A percentile compares a stretch with the other conserved stretches of the same genome.
These are phyloP conservation scores for Dryobotodes eremita DNA, from an alignment of 2,888 invertebrate species.

Conservation along the genomic window DNA sequence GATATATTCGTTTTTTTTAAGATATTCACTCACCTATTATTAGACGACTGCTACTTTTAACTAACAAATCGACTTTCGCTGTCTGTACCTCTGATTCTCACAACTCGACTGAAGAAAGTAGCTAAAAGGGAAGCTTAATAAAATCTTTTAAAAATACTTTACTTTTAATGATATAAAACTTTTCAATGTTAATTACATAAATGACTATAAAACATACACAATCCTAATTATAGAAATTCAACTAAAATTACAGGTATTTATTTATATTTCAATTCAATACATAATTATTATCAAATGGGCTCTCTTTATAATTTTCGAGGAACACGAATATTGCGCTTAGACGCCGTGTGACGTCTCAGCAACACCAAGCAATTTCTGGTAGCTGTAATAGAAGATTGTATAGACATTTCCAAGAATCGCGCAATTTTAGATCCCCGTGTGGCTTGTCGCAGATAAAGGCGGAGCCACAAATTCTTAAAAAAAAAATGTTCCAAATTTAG, in stretches of 20 bases:
- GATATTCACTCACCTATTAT: not conserved
- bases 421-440: too few species aligned
- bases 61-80: not conserved
- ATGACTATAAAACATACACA: slow-evolving; percentile 61
- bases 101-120: not conserved
- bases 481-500: slow-evolving; percentile 72
- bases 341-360: too few species aligned
- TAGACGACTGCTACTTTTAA: not conserved
- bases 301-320: not conserved
- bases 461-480: not conserved
- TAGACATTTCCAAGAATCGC: not conserved
- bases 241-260: slow-evolving; percentile 8
- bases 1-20: slow-evolving; percentile 20
- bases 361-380: not conserved
- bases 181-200: slow-evolving; percentile 49
- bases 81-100: not conserved
- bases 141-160: slow-evolving; percentile 28
- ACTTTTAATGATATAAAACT: slow-evolving; percentile 32
- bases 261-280: slow-evolving; percentile 20
- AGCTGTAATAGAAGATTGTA: not conserved
- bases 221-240: slow-evolving; percentile 22
- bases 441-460: not conserved
- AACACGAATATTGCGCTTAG: not conserved
- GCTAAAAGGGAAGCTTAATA: not conserved
- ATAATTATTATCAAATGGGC: slow-evolving; percentile 16